A percentile compares a stretch with the other conserved stretches of the same genome.
phyloP scores from a whole-genome alignment of 92 coral and sea anemone species.

The Phenganax stokvisi region DNA sequence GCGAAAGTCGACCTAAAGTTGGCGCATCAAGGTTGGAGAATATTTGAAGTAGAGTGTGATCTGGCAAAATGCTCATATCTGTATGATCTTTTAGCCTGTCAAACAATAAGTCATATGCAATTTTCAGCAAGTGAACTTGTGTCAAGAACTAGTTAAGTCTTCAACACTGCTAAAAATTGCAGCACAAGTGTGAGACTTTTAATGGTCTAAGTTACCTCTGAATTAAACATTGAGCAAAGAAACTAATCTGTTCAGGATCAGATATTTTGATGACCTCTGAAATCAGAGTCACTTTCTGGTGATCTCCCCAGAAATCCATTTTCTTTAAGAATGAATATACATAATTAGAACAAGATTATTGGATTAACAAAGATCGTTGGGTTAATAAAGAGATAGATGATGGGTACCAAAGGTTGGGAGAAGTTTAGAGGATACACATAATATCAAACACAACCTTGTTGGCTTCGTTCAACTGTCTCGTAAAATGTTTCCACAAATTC shows the following conservation, averaged over 20 bases:
- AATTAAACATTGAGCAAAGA: conserved; percentile 78
- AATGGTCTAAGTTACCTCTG: conserved; percentile 60
- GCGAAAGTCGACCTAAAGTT: conserved; percentile 75
- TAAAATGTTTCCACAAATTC: conserved; percentile 74
- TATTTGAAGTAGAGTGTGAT: conserved; percentile 61
- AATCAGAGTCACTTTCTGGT: conserved; percentile 71
- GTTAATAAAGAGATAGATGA: no score
- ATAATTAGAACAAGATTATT: not conserved
- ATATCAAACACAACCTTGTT: conserved; percentile 58
- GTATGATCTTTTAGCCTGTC: conserved; percentile 76
- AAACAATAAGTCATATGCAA: not conserved
- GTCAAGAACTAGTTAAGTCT: not conserved
- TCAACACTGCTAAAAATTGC: not conserved
- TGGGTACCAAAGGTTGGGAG: no score
- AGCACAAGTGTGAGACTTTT: not conserved
- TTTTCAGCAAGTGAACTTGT: not conserved
- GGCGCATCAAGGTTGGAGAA: conserved; percentile 67
- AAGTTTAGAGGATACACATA: not conserved
- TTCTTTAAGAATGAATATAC: conserved; percentile 46
- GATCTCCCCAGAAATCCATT: conserved; percentile 75
- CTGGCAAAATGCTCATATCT: conserved; percentile 81
- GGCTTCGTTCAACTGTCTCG: conserved; percentile 69
- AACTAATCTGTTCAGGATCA: conserved; percentile 73
- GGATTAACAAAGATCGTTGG: no score
- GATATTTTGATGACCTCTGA: conserved; percentile 91